Evolutionary conservation across 1,140 invertebrate genomes (phyloP), one percentile per base, ranked within the genome.

Genomic region (Berghia stephanieae): DNA sequence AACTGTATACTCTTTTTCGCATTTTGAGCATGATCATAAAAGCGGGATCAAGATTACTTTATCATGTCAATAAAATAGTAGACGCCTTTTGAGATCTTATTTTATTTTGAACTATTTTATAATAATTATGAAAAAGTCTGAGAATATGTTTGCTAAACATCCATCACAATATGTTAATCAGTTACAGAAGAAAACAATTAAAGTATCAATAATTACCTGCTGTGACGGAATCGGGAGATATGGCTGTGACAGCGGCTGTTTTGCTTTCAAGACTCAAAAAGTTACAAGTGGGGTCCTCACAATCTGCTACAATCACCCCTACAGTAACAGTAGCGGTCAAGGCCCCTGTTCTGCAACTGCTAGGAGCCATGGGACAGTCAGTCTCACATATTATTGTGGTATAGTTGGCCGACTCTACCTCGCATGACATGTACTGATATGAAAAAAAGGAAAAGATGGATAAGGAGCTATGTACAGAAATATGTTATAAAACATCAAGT

Each of bases 381-480:
- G 80, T 82, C 21, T 42, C 40, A 73, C 81, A 84, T 6, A 77
- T 46, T 18, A 85, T 78, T 21, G 70, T 36, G 27, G 78, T 82
- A 49, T 81, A 82, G 24, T 49, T 78, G 3, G 80, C 74, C 55
- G 70, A 74, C 44, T 52, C 46, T 10, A 82, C 42, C 13, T 67
- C 43, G 63, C 83, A 84, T 18, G 6, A 6, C 5, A 71, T 13
- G 42, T 24, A 71, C 69, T 71, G 21, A n/a, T n/a, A n/a, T n/a
- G n/a, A n/a, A n/a, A n/a, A n/a, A n/a, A n/a, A n/a, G n/a, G n/a
- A n/a, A n/a, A n/a, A n/a, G n/a, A n/a, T n/a, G n/a, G n/a, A n/a
- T n/a, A n/a, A n/a, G n/a, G n/a, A n/a, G n/a, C n/a, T n/a, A n/a
- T n/a, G n/a, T n/a, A n/a, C n/a, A n/a, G n/a, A n/a, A n/a, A n/a